phyloP scores from a whole-genome alignment of 1,140 invertebrate species.

The Helicoverpa zea region DNA sequence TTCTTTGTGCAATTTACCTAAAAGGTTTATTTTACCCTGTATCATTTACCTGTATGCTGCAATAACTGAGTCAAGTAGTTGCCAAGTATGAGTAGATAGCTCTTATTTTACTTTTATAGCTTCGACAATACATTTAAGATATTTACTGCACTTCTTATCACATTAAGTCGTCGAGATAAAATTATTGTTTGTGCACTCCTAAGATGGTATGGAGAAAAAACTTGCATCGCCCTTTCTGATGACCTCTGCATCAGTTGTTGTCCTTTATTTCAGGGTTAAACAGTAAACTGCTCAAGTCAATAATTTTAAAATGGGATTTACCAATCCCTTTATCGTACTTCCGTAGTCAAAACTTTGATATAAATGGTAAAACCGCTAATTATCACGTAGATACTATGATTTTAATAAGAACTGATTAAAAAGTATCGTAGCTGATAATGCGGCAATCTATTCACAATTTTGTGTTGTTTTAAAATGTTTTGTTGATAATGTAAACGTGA shows the following conservation, averaged over 20 bases:
- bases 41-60: too few relatives aligned
- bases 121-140: neutral
- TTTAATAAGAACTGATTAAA: too few relatives aligned
- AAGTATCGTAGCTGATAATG: too few relatives aligned
- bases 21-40: too few relatives aligned
- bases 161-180: conserved; percentile 10
- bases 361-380: too few relatives aligned
- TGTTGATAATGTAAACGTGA: neutral
- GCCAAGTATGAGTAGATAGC: neutral
- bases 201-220: conserved; percentile 34
- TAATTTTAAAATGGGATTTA: neutral
- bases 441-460: neutral
- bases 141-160: conserved; percentile 23
- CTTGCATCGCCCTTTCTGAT: conserved; percentile 37
- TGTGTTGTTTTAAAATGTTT: too few relatives aligned
- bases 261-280: conserved; percentile 46
- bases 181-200: conserved; percentile 10
- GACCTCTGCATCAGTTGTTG: conserved; percentile 39
- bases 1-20: too few relatives aligned
- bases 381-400: too few relatives aligned
- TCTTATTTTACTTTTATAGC: conserved; percentile 2
- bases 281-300: neutral
- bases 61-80: neutral
- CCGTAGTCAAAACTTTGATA: neutral
- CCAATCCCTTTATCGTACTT: neutral